Conservation (phyloP, 30 jellyfish, hydroid and myxozoan genomes). For the Hydractinia echinata region DNA sequence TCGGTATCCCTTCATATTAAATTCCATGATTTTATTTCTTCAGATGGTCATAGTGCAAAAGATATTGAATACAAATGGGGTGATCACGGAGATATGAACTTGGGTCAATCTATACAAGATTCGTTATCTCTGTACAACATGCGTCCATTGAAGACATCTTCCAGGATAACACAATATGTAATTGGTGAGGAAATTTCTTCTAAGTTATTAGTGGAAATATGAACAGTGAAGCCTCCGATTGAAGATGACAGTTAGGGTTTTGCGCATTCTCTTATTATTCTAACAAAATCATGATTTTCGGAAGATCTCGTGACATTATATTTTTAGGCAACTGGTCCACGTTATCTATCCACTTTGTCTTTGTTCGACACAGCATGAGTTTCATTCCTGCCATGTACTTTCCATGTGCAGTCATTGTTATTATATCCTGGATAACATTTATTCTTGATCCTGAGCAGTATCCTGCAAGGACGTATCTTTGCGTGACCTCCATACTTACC, state of each 20-base stretch:
- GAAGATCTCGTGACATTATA: background rate
- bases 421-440: conserved; percentile 86
- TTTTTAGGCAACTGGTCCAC: conserved; percentile 85
- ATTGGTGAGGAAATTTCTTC: background rate
- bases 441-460: conserved; percentile 70
- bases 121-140: background rate
- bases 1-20: background rate
- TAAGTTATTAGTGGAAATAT: background rate
- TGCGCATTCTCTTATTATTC: no score
- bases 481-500: conserved; percentile 73
- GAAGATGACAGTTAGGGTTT: no score
- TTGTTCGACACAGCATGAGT: conserved; percentile 64
- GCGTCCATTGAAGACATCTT: background rate
- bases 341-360: conserved; percentile 45
- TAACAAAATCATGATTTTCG: no score
- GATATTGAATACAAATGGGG: background rate
- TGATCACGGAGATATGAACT: background rate
- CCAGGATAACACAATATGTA: background rate
- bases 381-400: conserved; percentile 86
- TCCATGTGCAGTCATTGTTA: conserved; percentile 80
- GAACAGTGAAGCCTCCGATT: no score
- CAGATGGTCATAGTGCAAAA: background rate
- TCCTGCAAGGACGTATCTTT: conserved; percentile 86
- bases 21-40: background rate
- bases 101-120: background rate